Base-by-base conservation (phyloP, 92 coral and sea anemone genomes). In the Hydrozoanthus gracilis region DNA sequence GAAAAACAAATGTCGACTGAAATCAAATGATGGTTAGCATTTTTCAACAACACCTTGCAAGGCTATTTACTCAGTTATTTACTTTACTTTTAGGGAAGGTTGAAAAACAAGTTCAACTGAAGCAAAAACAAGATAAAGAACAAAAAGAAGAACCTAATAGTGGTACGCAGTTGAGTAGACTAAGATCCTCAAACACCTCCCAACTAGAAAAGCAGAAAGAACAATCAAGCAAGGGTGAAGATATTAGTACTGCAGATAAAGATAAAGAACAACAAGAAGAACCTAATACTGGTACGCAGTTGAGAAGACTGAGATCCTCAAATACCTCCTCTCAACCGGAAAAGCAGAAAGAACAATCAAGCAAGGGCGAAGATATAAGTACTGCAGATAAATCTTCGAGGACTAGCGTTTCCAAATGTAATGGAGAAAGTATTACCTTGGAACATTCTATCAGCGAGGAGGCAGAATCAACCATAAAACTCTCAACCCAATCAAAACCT, bases 261-360 rank as follows among this genome's bases (percentile, higher is more conserved):
- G n/a, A n/a, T n/a, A n/a, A n/a, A 65, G 61, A 62, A 13, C 44
- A 51, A 80, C 17, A 46, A 17, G 61, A 65, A 3, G 14, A 27
- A 27, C 35, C 35, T 27, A 27, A 9, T 15, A 50, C 10, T 6
- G 74, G 48, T 44, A 65, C 58, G 11, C 74, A 60, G 64, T 18
- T 60, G 12, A 80, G 85, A 45, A 47, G 61, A 80, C 64, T 74
- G 17, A 65, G 85, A 50, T 80, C 85, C 17, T 51, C 56, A 10
- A 16, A 51, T 16, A 5, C 13, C 60, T 15, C 60, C n/a, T 60
- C 74, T 62, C 47, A 73, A 64, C 74, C 7, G 4, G 50, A 58
- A 27, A 76, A 35, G 16, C 79, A 17, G 50, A 50, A 52, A 74
- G 79, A 74, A 18, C 50, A 8, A 1, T 13, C 50, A 3, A 7